phyloP scores from a whole-genome alignment of 2,797 vertebrate species.

The Pipistrellus pipistrellus region DNA sequence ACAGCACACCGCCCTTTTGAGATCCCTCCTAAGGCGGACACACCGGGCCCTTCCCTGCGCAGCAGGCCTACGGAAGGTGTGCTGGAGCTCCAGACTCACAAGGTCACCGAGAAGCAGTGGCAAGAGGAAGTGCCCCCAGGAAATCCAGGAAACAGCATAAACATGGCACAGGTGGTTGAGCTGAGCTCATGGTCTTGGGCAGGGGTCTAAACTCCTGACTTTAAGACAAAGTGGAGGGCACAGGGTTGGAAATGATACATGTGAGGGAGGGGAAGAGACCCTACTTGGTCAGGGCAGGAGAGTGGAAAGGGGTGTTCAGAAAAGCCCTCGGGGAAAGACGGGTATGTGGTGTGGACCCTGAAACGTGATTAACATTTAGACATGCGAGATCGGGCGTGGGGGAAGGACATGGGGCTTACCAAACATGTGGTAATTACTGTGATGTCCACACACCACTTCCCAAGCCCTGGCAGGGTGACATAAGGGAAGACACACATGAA shows the following conservation, averaged over 20 bases:
- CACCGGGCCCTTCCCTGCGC: accelerated
- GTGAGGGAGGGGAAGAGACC: not conserved
- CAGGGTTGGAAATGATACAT: not conserved
- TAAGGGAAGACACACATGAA: not conserved
- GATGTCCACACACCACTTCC: not conserved
- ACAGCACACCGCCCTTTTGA: not conserved
- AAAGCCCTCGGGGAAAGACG: not conserved
- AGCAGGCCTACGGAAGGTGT: no score
- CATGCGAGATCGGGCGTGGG: not conserved
- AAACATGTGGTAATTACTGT: not conserved
- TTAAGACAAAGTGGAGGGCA: not conserved
- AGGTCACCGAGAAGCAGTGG: not conserved
- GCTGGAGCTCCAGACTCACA: not conserved
- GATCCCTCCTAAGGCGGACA: not conserved
- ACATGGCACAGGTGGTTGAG: not conserved
- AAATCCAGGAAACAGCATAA: not conserved
- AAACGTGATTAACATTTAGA: not conserved
- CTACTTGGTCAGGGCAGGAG: not conserved
- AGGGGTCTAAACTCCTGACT: not conserved
- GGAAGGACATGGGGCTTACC: not conserved
- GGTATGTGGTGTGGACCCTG: not conserved
- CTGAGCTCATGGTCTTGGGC: not conserved
- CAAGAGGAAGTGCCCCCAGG: no score
- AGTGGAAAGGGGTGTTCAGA: not conserved
- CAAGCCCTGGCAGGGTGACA: not conserved